Percentiles rank a stretch among this genome's conserved stretches.
These are phyloP conservation scores for Vannuccia rotundouncinata DNA, from an alignment of 2,888 invertebrate genomes.

Conservation along the genomic window DNA sequence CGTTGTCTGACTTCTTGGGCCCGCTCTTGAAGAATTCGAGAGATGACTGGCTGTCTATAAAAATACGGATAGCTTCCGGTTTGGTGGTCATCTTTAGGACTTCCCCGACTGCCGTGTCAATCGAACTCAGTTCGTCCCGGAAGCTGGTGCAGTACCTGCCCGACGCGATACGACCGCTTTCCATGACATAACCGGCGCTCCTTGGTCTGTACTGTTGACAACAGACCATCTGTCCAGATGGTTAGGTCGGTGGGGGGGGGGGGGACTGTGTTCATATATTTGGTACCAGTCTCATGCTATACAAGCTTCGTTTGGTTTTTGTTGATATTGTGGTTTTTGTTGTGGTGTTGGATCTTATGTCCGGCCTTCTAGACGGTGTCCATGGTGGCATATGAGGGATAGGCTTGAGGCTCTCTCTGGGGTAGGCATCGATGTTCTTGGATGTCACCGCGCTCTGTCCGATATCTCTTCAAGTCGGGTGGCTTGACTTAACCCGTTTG, in stretches of 20 bases:
- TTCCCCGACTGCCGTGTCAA: not conserved
- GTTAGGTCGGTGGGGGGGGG: not conserved
- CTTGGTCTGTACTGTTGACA: not conserved
- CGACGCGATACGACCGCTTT: not conserved
- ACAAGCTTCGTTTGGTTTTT: not conserved
- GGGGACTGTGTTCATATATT: not conserved
- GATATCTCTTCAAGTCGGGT: not conserved
- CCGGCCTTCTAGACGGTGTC: not conserved
- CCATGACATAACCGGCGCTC: not conserved
- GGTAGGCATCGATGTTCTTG: not conserved
- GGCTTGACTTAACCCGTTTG: not conserved
- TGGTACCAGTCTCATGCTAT: not conserved
- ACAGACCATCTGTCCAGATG: not conserved
- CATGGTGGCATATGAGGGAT: not conserved
- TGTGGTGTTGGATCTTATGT: not conserved
- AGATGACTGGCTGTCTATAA: not conserved
- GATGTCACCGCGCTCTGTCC: not conserved
- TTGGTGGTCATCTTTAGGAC: not conserved
- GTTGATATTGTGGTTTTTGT: not conserved
- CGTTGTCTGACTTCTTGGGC: too few relatives aligned
- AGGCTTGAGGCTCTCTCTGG: not conserved
- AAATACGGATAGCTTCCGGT: not conserved
- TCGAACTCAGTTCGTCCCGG: not conserved
- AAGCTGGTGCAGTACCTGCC: not conserved
- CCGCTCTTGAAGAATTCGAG: too few relatives aligned